Evolutionary conservation across 2,888 invertebrate species (phyloP), one percentile per base, ranked within the genome.

Genomic region (Himalopsyche anomala): DNA sequence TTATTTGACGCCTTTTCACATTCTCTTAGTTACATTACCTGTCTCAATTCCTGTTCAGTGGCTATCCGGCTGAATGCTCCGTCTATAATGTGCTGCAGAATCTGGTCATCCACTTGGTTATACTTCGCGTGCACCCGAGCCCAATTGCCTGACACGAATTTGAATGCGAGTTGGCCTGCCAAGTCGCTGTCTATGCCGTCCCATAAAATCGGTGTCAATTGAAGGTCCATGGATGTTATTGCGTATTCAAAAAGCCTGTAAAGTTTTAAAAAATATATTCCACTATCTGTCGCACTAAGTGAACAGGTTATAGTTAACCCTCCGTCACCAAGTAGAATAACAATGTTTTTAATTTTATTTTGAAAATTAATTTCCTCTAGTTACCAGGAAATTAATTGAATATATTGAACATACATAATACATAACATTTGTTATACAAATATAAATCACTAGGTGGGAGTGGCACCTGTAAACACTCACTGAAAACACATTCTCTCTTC

Each of bases 61-160:
- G 91, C 89, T 8, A 93, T 91, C 69, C 90, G 90, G 0, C 92
- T 92, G 88, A 93, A 93, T 5, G 92, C 91, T 0, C 92, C 91
- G 51, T 89, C 91, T 0, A 93, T 89, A 2, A 92, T 91, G 0
- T 90, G 89, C 19, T 91, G 91, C 89, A 93, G 91, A 89, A 91
- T 92, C 89, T 93, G 92, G 4, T 92, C 89, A 89, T 93, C 93
- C 89, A 92, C 90, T 0, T 89, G 89, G 0, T 90, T 90, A 90
- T 92, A 92, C 85, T 89, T 91, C 36, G 82, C 87, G 89, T 91
- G 90, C 1, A 97, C 94, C 2, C 93, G 92, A 9, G 93, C 91
- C 95, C 97, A 97, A 91, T 96, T 94, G 38, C 94, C 94, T 28
- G 96, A 92, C 8, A 98, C 92, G 90, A 95, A 96, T 89, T 95